Base-by-base conservation (phyloP, 2,113 vertebrate genomes). In the Elanus axillaris region DNA sequence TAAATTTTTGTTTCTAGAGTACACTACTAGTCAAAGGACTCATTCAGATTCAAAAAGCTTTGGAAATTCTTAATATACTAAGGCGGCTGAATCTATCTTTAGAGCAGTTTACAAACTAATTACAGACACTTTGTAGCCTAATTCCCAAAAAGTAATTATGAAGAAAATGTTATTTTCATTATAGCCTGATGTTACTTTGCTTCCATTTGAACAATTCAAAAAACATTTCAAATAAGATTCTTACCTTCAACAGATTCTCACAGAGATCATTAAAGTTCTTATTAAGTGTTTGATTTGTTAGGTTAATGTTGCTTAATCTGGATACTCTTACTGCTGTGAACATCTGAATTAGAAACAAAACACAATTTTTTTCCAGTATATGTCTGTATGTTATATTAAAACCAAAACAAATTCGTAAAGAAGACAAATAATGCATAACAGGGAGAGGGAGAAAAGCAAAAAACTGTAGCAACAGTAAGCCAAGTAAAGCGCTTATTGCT, bases 241-340 rank as follows among this genome's bases (percentile, higher is more conserved):
- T 98, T 97, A 99, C 99, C 99, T 99, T 99, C 26, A 99, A 98
- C 75, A 99, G 98, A 96, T 99, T 99, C 98, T 99, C 99, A 98
- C 99, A 99, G 72, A 99, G 98, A 96, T 99, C 99, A 94, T 98
- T 99, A 83, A 99, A 99, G 95, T 98, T 99, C 98, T 99, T 99
- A 97, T 99, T 99, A 81, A 99, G 98, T 38, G 98, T 98, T 97
- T 99, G 99, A 96, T 99, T 99, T 38, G 99, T 99, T 75, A 99
- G 98, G 94, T 99, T 99, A 76, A 97, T 94, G 77, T 99, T 99
- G 97, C 97, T 99, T 95, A 99, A 98, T 95, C 99, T 98, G 85
- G 99, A 98, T 40, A 99, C 99, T 97, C 99, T 98, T 73, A 99
- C 99, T 13, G 99, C 99, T 32, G 99, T 99, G 97, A 99, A 99